Conservation (phyloP, 2,888 invertebrate genomes). For the Drosophila kanekoi region DNA sequence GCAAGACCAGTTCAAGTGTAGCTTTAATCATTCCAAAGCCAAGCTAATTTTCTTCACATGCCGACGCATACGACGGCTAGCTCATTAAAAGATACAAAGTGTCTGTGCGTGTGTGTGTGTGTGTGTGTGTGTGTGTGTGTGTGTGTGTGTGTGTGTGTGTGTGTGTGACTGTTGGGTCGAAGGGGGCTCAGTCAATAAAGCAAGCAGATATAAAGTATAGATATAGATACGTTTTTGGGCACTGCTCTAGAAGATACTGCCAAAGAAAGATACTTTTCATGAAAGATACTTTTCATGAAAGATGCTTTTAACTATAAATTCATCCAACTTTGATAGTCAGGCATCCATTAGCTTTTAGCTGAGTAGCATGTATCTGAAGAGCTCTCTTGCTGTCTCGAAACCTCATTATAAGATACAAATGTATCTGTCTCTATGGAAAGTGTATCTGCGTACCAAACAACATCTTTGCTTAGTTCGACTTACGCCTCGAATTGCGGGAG, state of each 20-base stretch:
- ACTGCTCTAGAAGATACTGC: background rate
- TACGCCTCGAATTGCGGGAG: no score
- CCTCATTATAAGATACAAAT: constrained; percentile 1
- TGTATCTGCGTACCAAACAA: no score
- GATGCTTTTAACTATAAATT: no score
- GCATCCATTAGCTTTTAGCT: background rate
- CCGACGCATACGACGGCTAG: constrained; percentile 23
- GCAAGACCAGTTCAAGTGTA: constrained; percentile 50
- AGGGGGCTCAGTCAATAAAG: constrained; percentile 3
- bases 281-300: background rate
- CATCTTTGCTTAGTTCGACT: no score
- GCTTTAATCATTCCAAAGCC: constrained; percentile 27
- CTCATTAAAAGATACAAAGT: constrained; percentile 50
- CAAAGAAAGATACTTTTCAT: background rate
- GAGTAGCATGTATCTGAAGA: background rate
- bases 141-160: background rate
- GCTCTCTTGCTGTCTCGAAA: background rate
- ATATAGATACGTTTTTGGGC: background rate
- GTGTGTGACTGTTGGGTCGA: background rate
- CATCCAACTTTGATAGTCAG: no score
- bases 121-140: background rate
- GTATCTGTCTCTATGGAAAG: background rate
- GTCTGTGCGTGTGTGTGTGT: background rate
- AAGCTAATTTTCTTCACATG: constrained; percentile 40
- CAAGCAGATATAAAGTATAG: background rate